Evolutionary conservation across 2,888 invertebrate species (phyloP), one percentile per base, ranked within the genome.

Genomic region (Marronus borbonicus): DNA sequence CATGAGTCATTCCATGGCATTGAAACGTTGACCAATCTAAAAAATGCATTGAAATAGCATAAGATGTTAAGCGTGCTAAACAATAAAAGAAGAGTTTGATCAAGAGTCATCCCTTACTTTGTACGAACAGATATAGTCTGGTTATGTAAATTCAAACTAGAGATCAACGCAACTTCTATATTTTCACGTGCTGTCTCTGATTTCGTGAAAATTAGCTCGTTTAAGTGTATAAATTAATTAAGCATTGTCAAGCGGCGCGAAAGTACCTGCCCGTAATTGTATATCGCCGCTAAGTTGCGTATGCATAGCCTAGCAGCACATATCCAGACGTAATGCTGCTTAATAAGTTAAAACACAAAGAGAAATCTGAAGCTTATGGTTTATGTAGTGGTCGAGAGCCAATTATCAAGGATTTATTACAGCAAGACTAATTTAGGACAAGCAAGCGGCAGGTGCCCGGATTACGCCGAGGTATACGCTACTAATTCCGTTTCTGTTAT

Each of bases 341-440:
- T 68, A 72, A 55, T 69, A 80, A 76, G 80, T 78, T 78, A 79
- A 65, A 77, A 79, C 77, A 78, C 80, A 79, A 80, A 81, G 78
- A 79, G 86, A 86, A 86, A 86, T 86, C 85, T 83, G 85, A 86
- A 83, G 84, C 86, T 86, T 85, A 86, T 86, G 85, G 85, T 85
- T 87, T 85, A 86, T 85, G 84, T 84, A 86, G 84, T 86, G 83
- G 84, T 84, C 83, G 83, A 83, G 84, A 86, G 85, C 87, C 86
- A 88, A 88, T 88, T 88, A 88, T 87, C 87, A 85, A 84, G 87
- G 88, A 88, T 88, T 88, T 88, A 88, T 88, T 85, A 82, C 85
- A 84, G 84, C 84, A 82, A 81, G 84, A 85, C 86, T 87, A 86
- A 87, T 87, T 87, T 85, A 85, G 86, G 86, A 86, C 85, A 85